Base-by-base conservation (phyloP, 2,113 vertebrate genomes). In the Illadopsis cleaveri region DNA sequence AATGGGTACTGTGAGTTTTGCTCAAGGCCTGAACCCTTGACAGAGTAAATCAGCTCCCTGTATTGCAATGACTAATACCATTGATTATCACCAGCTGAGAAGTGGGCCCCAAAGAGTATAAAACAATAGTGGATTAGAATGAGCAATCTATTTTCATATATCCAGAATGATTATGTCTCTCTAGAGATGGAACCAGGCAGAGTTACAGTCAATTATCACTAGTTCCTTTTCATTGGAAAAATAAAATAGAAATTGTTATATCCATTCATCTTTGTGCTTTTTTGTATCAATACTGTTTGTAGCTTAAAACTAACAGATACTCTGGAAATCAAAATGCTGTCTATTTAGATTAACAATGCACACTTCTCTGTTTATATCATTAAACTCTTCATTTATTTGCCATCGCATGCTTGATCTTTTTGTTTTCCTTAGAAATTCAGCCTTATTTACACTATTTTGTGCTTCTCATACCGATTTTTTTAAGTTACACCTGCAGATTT, bases 401-500 rank as follows among this genome's bases (percentile, higher is more conserved):
- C 61, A n/a, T 79, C n/a, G 3, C 38, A 61, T 66, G 69, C 78
- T 97, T 79, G 48, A 82, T 91, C 70, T 91, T 89, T 91, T 94
- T 94, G 89, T 93, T 95, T 96, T 93, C 93, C 16, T 6, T 95
- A 71, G 91, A 95, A 91, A 94, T 77, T 90, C 47, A 89, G 91
- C 89, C 70, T 93, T 95, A 96, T 95, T 96, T 92, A 97, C 89
- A 65, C 89, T 75, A 90, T 96, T 98, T 98, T 98, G 96, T 97
- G 97, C 98, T 98, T 97, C 97, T 96, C 96, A 79, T 93, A 97
- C 92, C 82, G 57, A 53, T 92, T 97, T 97, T 97, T 96, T 97
- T 92, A 97, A 98, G 97, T 98, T 97, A 96, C 97, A 98, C 98
- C 98, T 98, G 98, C 98, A 98, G 98, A 98, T 98, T 98, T 98